These are phyloP conservation scores for Gracilinanus agilis DNA, from an alignment of 2,113 vertebrate genomes.

Conservation along the genomic window DNA sequence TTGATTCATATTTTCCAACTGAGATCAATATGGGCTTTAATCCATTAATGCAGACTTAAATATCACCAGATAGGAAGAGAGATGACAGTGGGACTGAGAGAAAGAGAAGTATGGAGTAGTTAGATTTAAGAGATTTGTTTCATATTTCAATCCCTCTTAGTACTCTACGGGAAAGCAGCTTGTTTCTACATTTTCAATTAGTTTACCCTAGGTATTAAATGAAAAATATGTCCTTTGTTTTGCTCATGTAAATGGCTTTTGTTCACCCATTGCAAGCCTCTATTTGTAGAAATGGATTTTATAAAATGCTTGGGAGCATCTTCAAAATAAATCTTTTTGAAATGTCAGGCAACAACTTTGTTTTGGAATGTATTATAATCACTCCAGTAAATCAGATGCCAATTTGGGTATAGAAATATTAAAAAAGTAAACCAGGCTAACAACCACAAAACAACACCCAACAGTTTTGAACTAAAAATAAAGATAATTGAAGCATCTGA, in stretches of 20 bases:
- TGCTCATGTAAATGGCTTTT: conserved; percentile 77
- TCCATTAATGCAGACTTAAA: conserved; percentile 81
- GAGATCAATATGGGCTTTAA: conserved; percentile 84
- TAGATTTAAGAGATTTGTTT: conserved; percentile 79
- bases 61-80: conserved; percentile 82
- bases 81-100: conserved; percentile 73
- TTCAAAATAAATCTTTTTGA: conserved; percentile 75
- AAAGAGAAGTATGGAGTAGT: conserved; percentile 72
- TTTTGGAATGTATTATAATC: conserved; percentile 71
- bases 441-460: conserved; percentile 52
- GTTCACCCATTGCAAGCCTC: conserved; percentile 69
- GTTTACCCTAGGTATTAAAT: conserved; percentile 77
- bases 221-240: conserved; percentile 77
- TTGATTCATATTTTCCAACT: conserved; percentile 85
- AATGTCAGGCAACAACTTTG: conserved; percentile 72
- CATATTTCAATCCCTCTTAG: conserved; percentile 80
- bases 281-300: conserved; percentile 78
- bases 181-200: conserved; percentile 84
- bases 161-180: conserved; percentile 79
- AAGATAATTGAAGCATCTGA: conserved; percentile 67
- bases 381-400: conserved; percentile 64
- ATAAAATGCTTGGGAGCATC: conserved; percentile 71
- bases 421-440: conserved; percentile 58
- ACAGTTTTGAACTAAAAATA: conserved; percentile 73
- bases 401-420: conserved; percentile 74